Base-by-base conservation (phyloP, 1,140 invertebrate genomes). In the Physella acuta region DNA sequence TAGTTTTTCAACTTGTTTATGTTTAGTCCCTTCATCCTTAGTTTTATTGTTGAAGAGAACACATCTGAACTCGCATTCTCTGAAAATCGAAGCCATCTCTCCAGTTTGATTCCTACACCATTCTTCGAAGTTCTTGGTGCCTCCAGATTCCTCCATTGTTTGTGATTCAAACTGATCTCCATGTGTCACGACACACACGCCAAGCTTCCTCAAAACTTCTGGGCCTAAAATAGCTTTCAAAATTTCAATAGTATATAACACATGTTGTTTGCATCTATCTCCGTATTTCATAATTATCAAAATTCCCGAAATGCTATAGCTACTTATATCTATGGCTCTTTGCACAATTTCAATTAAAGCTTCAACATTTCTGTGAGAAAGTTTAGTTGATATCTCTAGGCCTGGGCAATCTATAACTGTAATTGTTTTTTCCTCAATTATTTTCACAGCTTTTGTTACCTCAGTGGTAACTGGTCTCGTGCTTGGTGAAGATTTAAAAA, bases 271-370 rank as follows among this genome's bases (percentile, higher is more conserved):
- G 16, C 33, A 58, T 1, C 56, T 30, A 20, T 34, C 3, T 34
- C 56, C 56, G 31, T 58, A 58, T n/a, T 58, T 58, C 28, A 58
- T 16, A 58, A 31, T 20, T 34, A 58, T n/a, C n/a, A n/a, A n/a
- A n/a, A n/a, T n/a, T n/a, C n/a, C n/a, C n/a, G n/a, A n/a, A n/a
- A n/a, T n/a, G n/a, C n/a, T n/a, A n/a, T n/a, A n/a, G n/a, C n/a
- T n/a, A n/a, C n/a, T n/a, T n/a, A n/a, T n/a, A n/a, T n/a, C n/a
- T n/a, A n/a, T n/a, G n/a, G n/a, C n/a, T n/a, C n/a, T n/a, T n/a
- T n/a, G n/a, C n/a, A n/a, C n/a, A n/a, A n/a, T n/a, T n/a, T n/a
- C n/a, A n/a, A n/a, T n/a, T n/a, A n/a, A n/a, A n/a, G n/a, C n/a
- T n/a, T n/a, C n/a, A n/a, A n/a, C n/a, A n/a, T n/a, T n/a, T n/a